These are phyloP conservation scores for Hemithea aestivaria DNA, from an alignment of 2,888 invertebrate species.

Conservation along the genomic window DNA sequence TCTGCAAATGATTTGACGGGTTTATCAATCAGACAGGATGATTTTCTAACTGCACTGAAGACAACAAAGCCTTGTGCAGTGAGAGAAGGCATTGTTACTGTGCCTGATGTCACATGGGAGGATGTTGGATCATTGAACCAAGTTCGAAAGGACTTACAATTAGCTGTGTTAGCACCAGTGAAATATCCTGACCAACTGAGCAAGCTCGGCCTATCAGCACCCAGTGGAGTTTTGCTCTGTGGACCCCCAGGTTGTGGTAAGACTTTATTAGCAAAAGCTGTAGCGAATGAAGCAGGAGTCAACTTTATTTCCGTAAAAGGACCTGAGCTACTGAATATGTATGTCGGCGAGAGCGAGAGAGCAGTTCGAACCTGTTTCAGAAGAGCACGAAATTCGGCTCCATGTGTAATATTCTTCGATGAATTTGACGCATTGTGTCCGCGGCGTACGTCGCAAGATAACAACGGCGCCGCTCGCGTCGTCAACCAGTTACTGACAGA, in stretches of 20 bases:
- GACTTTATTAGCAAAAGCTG: conserved; percentile 97
- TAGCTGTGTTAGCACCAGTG: conserved; percentile 95
- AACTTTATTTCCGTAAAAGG: conserved; percentile 99
- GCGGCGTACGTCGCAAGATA: conserved; percentile 86
- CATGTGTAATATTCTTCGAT: conserved; percentile 99
- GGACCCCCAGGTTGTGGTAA: conserved; percentile 99
- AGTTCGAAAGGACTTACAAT: conserved; percentile 92
- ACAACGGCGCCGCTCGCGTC: conserved; percentile 89
- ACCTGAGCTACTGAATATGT: conserved; percentile 98
- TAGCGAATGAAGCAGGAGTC: conserved; percentile 98
- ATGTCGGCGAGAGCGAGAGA: conserved; percentile 98
- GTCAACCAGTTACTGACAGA: conserved; percentile 98
- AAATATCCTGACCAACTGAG: conserved; percentile 90
- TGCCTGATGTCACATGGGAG: conserved; percentile 98
- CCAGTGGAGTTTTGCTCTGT: conserved; percentile 95
- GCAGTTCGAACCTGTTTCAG: conserved; percentile 98
- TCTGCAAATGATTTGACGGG: conserved; percentile 80
- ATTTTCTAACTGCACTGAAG: conserved; percentile 88
- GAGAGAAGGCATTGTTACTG: conserved; percentile 97
- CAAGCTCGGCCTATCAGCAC: conserved; percentile 86
- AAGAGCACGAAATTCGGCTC: conserved; percentile 95
- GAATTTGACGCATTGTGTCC: conserved; percentile 98
- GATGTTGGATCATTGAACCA: conserved; percentile 95
- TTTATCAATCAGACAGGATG: conserved; percentile 85
- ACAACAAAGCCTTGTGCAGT: conserved; percentile 95